Evolutionary conservation across 2,888 invertebrate genomes (phyloP).

Genomic region (Hipparchia semele): DNA sequence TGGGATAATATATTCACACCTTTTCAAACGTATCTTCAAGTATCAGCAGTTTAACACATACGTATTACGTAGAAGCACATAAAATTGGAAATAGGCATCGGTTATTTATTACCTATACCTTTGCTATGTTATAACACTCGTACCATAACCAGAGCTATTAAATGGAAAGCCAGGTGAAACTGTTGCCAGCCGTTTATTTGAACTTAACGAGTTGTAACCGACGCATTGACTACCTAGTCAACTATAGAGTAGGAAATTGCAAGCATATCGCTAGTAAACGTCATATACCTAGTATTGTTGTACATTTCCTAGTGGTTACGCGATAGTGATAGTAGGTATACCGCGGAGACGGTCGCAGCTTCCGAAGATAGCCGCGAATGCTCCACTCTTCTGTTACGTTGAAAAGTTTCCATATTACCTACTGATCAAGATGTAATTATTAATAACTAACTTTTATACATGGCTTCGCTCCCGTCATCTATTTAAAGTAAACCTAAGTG

Average conservation of each 20-base stretch:
- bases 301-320: conserved; percentile 9
- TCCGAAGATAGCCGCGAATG: conserved; percentile 3
- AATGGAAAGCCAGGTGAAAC: conserved; percentile 14
- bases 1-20: too few relatives aligned
- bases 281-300: conserved; percentile 3
- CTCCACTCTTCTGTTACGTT: not conserved
- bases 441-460: not conserved
- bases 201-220: not conserved
- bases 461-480: too few relatives aligned
- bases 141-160: not conserved
- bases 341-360: not conserved
- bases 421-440: not conserved
- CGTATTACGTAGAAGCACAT: not conserved
- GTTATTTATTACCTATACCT: not conserved
- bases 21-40: too few relatives aligned
- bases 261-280: not conserved
- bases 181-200: not conserved
- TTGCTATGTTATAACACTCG: not conserved
- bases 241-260: not conserved
- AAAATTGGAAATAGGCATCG: not conserved
- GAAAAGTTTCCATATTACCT: not conserved
- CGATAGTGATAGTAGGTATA: not conserved
- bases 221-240: not conserved
- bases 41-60: not conserved
- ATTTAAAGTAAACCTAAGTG: too few relatives aligned